phyloP scores from a whole-genome alignment of 2,888 invertebrate genomes.

The Seira musarum region DNA sequence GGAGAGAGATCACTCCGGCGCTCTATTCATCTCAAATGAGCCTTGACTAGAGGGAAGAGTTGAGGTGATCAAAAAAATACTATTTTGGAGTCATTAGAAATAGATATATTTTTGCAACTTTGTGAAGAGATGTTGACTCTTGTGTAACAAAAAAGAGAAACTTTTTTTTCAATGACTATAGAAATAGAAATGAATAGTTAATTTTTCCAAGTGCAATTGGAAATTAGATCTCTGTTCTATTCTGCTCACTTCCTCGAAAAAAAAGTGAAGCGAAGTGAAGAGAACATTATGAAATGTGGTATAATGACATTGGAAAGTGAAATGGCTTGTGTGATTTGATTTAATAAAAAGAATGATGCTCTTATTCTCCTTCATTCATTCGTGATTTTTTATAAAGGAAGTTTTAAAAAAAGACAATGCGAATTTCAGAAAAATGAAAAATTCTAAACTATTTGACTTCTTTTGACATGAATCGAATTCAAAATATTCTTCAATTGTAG shows the following conservation, averaged over 20 bases:
- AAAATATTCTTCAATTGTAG: too few relatives aligned
- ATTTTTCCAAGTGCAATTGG: neutral
- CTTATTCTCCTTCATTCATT: neutral
- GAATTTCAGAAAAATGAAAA: too few relatives aligned
- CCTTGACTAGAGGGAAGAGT: neutral
- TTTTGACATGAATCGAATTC: too few relatives aligned
- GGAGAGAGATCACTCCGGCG: neutral
- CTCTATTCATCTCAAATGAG: neutral
- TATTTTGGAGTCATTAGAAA: neutral
- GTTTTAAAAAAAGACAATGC: too few relatives aligned
- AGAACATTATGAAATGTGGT: neutral
- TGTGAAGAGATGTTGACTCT: too few relatives aligned
- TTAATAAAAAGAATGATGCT: neutral
- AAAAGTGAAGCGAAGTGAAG: neutral
- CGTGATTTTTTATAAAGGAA: neutral
- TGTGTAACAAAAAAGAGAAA: neutral
- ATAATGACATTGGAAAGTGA: neutral
- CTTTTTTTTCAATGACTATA: neutral
- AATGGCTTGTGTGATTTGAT: neutral
- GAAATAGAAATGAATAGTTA: neutral
- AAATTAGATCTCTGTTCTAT: neutral
- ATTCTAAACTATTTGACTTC: too few relatives aligned
- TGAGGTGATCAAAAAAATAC: neutral
- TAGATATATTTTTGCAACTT: neutral
- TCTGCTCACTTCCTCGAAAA: neutral